A percentile compares a stretch with the other conserved stretches of the same genome.
Evolutionary conservation across 2,797 vertebrate genomes (phyloP).

Genomic region (Fundulus diaphanus): DNA sequence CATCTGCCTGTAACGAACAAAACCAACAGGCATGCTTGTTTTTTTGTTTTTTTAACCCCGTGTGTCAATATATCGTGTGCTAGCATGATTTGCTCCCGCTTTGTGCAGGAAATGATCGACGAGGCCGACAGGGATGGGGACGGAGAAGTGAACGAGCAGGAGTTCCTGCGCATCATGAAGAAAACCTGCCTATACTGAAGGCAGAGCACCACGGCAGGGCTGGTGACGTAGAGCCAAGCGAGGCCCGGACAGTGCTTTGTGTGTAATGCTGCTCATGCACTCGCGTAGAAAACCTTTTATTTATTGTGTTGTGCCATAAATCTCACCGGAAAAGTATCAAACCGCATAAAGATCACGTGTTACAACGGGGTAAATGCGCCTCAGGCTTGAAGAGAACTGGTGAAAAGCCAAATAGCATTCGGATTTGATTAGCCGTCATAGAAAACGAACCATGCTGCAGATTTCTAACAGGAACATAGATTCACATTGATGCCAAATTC

Average conservation of each 20-base stretch:
- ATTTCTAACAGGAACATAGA: constrained; percentile 24
- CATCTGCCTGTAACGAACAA: too few relatives aligned
- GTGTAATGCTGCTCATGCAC: constrained; percentile 50
- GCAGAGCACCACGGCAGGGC: not conserved
- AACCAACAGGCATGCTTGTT: too few relatives aligned
- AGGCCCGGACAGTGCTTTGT: constrained; percentile 11
- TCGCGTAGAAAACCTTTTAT: constrained; percentile 14
- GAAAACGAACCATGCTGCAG: constrained; percentile 50
- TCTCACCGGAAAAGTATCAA: constrained; percentile 8
- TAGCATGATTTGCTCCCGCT: not conserved
- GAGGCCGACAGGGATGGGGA: constrained; percentile 94
- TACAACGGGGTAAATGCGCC: not conserved
- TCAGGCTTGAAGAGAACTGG: not conserved
- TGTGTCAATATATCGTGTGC: not conserved
- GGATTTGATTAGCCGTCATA: not conserved
- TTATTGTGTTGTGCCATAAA: constrained; percentile 47
- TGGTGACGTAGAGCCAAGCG: not conserved
- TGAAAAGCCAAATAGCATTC: not conserved
- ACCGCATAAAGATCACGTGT: not conserved
- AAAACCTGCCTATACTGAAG: constrained; percentile 93
- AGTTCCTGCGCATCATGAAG: constrained; percentile 96
- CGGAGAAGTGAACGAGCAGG: constrained; percentile 93
- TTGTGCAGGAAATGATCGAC: constrained; percentile 92
- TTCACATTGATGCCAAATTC: constrained; percentile 14
- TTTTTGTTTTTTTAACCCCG: too few relatives aligned